Evolutionary conservation across 2,888 invertebrate genomes (phyloP), one percentile per base, ranked within the genome.

Genomic region (Gymnosoma rotundatum): DNA sequence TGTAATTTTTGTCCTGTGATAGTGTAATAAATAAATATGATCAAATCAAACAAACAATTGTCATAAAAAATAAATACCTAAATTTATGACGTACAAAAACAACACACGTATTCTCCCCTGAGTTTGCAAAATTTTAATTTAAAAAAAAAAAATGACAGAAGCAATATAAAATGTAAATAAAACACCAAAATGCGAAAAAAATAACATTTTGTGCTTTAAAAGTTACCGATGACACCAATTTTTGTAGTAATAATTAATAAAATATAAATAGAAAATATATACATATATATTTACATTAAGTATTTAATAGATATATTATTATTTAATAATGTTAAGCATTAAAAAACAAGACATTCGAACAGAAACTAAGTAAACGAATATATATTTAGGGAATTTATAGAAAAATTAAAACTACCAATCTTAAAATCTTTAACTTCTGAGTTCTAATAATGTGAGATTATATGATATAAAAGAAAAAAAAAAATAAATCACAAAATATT

Each of bases 161-260:
- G 78, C 81, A 84, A 84, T 84, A 81, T 64, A n/a, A 73, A 60
- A 81, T 81, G 84, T 81, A 81, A 84, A 78, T 78, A 78, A 66
- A 45, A 70, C 12, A 12, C 10, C 38, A 48, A 76, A 79, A 78
- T 58, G 32, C 69, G 8, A 73, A 72, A 81, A 80, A 38, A 76
- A 38, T 67, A 72, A 78, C 70, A 85, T 64, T 45, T 76, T 88
- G 89, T 89, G 90, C 90, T 90, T 90, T 89, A 91, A 90, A 86
- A 72, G 85, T 85, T 86, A 87, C 85, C 86, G 67, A 89, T 88
- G 90, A 90, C 91, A 91, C 90, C 90, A 91, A 91, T 86, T 87
- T 87, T 86, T 76, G 70, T 84, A 80, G 83, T 73, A 63, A 64
- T 67, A 67, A n/a, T n/a, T n/a, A 72, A 54, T 61, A 79, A 60